These are phyloP conservation scores for Yponomeuta plumbellus DNA, from an alignment of 2,888 invertebrate genomes.

Conservation along the genomic window DNA sequence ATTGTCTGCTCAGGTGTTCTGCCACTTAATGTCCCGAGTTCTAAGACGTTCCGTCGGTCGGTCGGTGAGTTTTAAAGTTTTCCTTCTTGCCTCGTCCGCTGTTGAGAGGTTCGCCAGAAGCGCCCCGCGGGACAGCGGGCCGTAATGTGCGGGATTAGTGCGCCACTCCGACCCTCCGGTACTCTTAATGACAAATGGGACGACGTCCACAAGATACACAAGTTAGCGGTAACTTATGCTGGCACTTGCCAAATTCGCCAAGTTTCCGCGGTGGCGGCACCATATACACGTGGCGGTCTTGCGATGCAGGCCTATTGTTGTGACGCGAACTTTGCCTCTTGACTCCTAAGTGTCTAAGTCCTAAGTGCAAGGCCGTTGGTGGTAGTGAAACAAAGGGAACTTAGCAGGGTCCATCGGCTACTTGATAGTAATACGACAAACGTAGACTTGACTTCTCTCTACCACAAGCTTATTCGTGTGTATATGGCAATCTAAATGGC, in stretches of 20 bases:
- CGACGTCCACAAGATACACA: constrained; percentile 32
- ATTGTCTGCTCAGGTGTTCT: too few species aligned
- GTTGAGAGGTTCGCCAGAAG: constrained; percentile 39
- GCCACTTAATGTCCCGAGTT: too few species aligned
- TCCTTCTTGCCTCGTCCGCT: constrained; percentile 32
- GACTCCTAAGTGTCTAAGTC: background rate
- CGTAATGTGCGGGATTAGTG: constrained; percentile 54
- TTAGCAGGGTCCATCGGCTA: too few species aligned
- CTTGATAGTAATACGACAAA: too few species aligned
- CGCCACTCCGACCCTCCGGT: constrained; percentile 32
- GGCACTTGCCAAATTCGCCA: constrained; percentile 32
- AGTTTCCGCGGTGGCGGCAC: constrained; percentile 19
- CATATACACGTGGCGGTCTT: background rate
- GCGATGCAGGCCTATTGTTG: background rate
- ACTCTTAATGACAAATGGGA: constrained; percentile 50
- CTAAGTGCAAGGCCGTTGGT: background rate
- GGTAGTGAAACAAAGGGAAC: too few species aligned
- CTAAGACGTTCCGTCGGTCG: background rate
- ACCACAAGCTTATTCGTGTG: too few species aligned
- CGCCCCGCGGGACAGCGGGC: constrained; percentile 30
- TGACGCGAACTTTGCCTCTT: background rate
- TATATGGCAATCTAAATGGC: too few species aligned
- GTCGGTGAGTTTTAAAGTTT: constrained; percentile 19
- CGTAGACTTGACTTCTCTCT: too few species aligned
- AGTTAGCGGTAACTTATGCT: constrained; percentile 21